Conservation (phyloP, 2,888 invertebrate genomes). For the Abrostola triplasia region DNA sequence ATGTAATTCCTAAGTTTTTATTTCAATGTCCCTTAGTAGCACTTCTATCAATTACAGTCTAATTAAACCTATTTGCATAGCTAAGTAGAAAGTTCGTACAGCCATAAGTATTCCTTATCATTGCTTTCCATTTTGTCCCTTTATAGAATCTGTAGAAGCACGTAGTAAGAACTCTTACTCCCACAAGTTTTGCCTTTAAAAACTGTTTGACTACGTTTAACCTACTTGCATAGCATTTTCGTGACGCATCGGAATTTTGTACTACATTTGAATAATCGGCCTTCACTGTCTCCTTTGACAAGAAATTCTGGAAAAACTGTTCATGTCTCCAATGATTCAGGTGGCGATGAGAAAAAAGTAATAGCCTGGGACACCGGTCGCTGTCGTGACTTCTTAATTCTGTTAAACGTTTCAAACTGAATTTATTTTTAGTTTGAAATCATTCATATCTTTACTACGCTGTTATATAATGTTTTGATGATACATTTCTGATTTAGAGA, state of each 20-base stretch:
- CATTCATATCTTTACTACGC: conserved; percentile 33
- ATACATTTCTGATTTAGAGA: not conserved
- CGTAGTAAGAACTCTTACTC: conserved; percentile 64
- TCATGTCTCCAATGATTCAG: conserved; percentile 47
- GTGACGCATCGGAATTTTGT: conserved; percentile 79
- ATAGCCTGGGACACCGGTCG: conserved; percentile 49
- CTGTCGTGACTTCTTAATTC: conserved; percentile 56
- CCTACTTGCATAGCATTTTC: conserved; percentile 73
- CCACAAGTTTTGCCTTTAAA: conserved; percentile 69
- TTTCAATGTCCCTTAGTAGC: conserved; percentile 32
- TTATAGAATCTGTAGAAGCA: conserved; percentile 60
- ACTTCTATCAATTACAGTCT: conserved; percentile 44
- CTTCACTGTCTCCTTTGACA: conserved; percentile 67
- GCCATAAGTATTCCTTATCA: conserved; percentile 55
- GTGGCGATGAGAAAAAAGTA: conserved; percentile 51
- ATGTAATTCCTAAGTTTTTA: conserved; percentile 29
- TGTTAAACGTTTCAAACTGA: conserved; percentile 36
- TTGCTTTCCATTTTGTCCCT: conserved; percentile 74
- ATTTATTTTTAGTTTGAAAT: conserved; percentile 41
- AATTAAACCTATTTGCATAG: conserved; percentile 55
- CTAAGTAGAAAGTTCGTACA: conserved; percentile 52
- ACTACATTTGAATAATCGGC: conserved; percentile 78
- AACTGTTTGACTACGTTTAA: conserved; percentile 73
- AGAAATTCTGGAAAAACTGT: conserved; percentile 71
- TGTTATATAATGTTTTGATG: conserved; percentile 3